Evolutionary conservation across 2,113 vertebrate species (phyloP).

Genomic region (Nymphicus hollandicus): DNA sequence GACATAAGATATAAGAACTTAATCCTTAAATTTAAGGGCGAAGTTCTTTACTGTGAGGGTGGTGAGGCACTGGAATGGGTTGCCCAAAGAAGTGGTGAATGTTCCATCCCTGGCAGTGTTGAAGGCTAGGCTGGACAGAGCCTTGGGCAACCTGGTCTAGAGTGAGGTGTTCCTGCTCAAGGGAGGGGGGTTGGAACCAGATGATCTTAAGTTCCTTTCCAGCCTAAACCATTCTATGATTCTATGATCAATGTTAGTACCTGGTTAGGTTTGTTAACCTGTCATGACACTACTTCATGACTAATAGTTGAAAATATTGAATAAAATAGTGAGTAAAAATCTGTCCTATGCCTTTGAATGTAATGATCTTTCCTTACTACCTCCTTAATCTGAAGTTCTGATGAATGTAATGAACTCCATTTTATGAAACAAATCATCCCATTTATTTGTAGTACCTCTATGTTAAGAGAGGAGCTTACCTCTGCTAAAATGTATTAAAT

Average conservation of each 20-base stretch:
- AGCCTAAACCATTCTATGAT: too few species aligned
- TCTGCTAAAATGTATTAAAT: not conserved
- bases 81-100: not conserved
- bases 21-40: not conserved
- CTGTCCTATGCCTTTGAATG: not conserved
- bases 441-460: not conserved
- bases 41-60: not conserved
- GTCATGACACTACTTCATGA: not conserved
- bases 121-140: not conserved
- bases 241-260: not conserved
- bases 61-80: not conserved
- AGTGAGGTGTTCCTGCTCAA: too few species aligned
- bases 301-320: not conserved
- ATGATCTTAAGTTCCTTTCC: too few species aligned
- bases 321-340: not conserved
- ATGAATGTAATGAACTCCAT: not conserved
- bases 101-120: not conserved
- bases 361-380: not conserved
- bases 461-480: not conserved
- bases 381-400: not conserved
- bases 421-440: not conserved
- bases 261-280: not conserved
- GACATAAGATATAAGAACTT: too few species aligned
- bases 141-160: too few species aligned
- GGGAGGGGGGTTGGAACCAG: too few species aligned